Percentiles rank a stretch among this genome's conserved stretches.
phyloP scores from a whole-genome alignment of 2,797 vertebrate genomes.

The Sebastes wilsoni region DNA sequence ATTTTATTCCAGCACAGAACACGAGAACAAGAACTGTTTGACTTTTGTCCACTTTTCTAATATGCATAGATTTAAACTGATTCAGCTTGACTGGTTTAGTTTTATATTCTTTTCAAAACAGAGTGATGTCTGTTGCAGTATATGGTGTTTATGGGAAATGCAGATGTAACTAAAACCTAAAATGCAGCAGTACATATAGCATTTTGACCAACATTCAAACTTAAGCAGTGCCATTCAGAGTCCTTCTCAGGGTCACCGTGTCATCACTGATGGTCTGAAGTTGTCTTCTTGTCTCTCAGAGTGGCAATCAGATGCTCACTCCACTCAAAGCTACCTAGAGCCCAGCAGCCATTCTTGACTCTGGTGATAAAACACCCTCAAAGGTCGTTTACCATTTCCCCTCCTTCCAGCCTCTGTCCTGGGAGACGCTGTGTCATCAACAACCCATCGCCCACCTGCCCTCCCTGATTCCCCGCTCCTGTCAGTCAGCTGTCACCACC shows the following conservation, averaged over 20 bases:
- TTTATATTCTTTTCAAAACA: not conserved
- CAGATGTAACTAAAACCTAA: not conserved
- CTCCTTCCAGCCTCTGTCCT: not conserved
- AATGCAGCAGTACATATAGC: not conserved
- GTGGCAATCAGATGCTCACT: conserved; percentile 5
- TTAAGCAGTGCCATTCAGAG: not conserved
- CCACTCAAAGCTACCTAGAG: not conserved
- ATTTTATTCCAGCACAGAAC: conserved; percentile 12
- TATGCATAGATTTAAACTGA: not conserved
- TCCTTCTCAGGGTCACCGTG: not conserved
- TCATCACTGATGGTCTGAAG: conserved; percentile 8
- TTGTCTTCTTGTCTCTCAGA: not conserved
- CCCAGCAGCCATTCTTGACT: not conserved
- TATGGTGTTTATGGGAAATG: not conserved
- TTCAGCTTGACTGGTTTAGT: not conserved
- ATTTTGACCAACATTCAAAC: not conserved
- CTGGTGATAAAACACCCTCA: conserved; percentile 13
- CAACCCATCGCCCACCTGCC: conserved; percentile 43
- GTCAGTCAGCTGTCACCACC: conserved; percentile 53
- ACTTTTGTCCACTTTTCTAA: not conserved
- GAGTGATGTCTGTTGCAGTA: not conserved
- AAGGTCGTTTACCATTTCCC: conserved; percentile 6
- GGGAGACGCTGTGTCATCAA: conserved; percentile 47
- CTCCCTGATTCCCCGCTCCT: conserved; percentile 10
- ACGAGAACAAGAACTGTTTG: not conserved